phyloP scores from a whole-genome alignment of 2,888 invertebrate genomes.

The Rotaria macrura region DNA sequence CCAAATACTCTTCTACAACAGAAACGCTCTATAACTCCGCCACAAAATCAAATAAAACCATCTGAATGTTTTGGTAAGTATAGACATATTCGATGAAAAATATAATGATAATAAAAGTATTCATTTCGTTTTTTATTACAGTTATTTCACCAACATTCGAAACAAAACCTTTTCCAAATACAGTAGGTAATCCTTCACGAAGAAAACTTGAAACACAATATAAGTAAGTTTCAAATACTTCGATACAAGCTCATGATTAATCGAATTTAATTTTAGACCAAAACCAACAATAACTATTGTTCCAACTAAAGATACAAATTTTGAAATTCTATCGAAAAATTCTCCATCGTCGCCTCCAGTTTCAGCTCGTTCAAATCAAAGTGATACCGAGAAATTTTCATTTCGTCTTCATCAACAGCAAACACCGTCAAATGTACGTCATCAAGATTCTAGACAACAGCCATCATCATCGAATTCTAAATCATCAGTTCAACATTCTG shows the following conservation, averaged over 20 bases:
- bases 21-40: neutral
- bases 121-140: neutral
- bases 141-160: slow-evolving; percentile 15
- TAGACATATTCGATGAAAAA: no score
- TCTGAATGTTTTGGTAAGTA: neutral
- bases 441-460: neutral
- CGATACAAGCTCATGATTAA: neutral
- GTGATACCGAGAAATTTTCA: neutral
- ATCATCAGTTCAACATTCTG: neutral
- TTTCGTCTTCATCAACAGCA: neutral
- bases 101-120: neutral
- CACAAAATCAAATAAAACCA: slow-evolving; percentile 3
- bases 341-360: neutral
- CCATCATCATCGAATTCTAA: neutral
- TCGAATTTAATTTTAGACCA: neutral
- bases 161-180: neutral
- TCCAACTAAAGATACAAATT: neutral
- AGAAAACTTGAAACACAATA: neutral
- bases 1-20: neutral
- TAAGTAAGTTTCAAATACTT: neutral
- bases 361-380: neutral
- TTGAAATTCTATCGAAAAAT: neutral
- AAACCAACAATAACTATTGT: neutral
- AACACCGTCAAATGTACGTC: neutral
- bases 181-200: neutral